phyloP scores from a whole-genome alignment of 1,140 invertebrate species.

The Cecropterus lyciades region DNA sequence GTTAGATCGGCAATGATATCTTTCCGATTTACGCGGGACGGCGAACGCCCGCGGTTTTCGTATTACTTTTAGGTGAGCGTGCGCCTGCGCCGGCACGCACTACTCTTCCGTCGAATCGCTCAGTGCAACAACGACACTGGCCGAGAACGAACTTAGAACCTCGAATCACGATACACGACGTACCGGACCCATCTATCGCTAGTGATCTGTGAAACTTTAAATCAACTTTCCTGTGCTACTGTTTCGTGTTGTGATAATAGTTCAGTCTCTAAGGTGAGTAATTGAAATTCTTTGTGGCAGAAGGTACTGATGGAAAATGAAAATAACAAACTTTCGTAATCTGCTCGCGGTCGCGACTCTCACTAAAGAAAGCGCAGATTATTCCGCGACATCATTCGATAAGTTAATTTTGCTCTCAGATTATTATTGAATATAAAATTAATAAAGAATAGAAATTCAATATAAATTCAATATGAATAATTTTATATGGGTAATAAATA shows the following conservation, averaged over 20 bases:
- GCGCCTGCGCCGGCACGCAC: slow-evolving; percentile 69
- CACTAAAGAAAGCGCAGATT: slow-evolving; percentile 41
- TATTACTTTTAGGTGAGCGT: slow-evolving; percentile 69
- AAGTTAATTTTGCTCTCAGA: neutral
- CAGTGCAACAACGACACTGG: slow-evolving; percentile 75
- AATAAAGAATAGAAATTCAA: no score
- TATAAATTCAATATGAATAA: neutral
- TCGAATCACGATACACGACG: slow-evolving; percentile 49
- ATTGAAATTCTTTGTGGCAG: slow-evolving; percentile 22
- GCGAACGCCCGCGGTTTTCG: slow-evolving; percentile 56
- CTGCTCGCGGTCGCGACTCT: slow-evolving; percentile 33
- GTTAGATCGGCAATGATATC: slow-evolving; percentile 63
- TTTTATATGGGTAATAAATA: no score
- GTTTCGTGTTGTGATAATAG: slow-evolving; percentile 51
- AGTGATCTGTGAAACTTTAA: slow-evolving; percentile 62
- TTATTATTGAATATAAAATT: no score
- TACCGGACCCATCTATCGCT: slow-evolving; percentile 39
- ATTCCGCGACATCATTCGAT: slow-evolving; percentile 29
- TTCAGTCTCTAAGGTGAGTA: slow-evolving; percentile 50
- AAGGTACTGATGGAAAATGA: slow-evolving; percentile 12
- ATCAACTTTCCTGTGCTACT: slow-evolving; percentile 64
- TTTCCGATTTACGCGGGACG: slow-evolving; percentile 59
- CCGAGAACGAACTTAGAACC: slow-evolving; percentile 73
- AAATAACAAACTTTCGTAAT: slow-evolving; percentile 23
- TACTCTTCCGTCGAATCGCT: slow-evolving; percentile 66